These are phyloP conservation scores for Macrophya alboannulata DNA, from an alignment of 2,888 invertebrate species.

Conservation along the genomic window DNA sequence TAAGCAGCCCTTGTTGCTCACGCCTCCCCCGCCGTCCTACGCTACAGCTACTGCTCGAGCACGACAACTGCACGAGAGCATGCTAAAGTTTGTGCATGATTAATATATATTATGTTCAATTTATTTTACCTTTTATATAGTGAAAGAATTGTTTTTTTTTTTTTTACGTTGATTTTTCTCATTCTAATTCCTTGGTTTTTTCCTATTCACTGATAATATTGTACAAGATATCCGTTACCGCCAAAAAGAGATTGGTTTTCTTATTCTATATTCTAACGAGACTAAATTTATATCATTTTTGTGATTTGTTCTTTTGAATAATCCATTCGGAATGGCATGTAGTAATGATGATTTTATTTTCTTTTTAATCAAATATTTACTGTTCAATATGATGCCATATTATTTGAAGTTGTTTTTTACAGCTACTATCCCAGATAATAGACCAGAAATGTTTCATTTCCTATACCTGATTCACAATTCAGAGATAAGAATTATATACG, in stretches of 20 bases:
- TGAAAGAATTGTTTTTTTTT: slow-evolving; percentile 61
- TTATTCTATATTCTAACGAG: background rate
- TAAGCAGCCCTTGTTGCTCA: slow-evolving; percentile 81
- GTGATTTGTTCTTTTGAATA: background rate
- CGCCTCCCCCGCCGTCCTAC: slow-evolving; percentile 84
- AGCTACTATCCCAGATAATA: slow-evolving; percentile 25
- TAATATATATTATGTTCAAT: slow-evolving; percentile 52
- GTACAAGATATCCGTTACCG: background rate
- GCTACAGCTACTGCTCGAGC: slow-evolving; percentile 82
- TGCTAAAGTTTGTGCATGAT: slow-evolving; percentile 82
- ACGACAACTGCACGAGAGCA: slow-evolving; percentile 80
- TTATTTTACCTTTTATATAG: slow-evolving; percentile 25
- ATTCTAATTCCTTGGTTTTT: slow-evolving; percentile 29
- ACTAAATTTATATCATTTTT: background rate
- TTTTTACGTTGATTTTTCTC: slow-evolving; percentile 64
- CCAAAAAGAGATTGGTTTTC: background rate
- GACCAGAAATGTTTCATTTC: background rate
- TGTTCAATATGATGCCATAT: slow-evolving; percentile 11
- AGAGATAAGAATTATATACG: background rate
- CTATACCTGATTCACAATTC: background rate
- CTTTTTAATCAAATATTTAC: background rate
- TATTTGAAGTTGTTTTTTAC: background rate
- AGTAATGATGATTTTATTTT: background rate
- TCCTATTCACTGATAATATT: background rate
- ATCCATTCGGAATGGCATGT: slow-evolving; percentile 45